phyloP scores from a whole-genome alignment of 2,888 invertebrate species.

The Margaritifera margaritifera region DNA sequence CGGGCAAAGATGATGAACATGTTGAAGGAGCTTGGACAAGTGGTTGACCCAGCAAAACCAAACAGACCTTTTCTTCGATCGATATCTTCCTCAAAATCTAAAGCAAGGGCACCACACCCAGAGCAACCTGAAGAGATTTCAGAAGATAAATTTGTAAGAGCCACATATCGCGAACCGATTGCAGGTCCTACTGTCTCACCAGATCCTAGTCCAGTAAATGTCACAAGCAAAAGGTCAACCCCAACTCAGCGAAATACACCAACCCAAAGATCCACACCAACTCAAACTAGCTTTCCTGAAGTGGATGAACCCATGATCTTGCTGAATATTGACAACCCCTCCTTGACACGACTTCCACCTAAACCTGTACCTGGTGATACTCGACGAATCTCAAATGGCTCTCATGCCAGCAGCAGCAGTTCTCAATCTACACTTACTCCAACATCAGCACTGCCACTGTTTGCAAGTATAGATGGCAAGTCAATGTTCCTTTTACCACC shows the following conservation, averaged over 20 bases:
- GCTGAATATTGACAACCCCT: conserved; percentile 2
- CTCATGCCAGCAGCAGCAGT: conserved; percentile 53
- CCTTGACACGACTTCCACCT: conserved; percentile 34
- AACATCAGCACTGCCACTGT: conserved; percentile 50
- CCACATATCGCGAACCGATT: conserved; percentile 61
- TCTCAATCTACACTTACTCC: conserved; percentile 61
- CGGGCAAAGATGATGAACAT: conserved; percentile 47
- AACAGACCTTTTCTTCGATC: conserved; percentile 24
- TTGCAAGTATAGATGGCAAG: conserved; percentile 64
- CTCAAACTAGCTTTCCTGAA: not conserved
- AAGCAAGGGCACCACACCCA: conserved; percentile 5
- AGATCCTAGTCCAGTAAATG: conserved; percentile 34
- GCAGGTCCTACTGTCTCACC: conserved; percentile 37
- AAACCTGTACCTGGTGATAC: conserved; percentile 38
- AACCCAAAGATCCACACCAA: conserved; percentile 13
- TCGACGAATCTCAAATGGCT: conserved; percentile 51
- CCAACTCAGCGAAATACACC: conserved; percentile 9
- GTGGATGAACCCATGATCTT: not conserved
- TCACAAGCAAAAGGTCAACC: conserved; percentile 4
- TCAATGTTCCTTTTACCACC: conserved; percentile 61
- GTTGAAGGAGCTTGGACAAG: conserved; percentile 52
- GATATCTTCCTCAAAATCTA: not conserved
- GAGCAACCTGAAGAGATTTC: conserved; percentile 11
- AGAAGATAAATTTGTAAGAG: conserved; percentile 60
- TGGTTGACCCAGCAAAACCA: conserved; percentile 42